phyloP scores from a whole-genome alignment of 2,888 invertebrate species.

The Odontocolon sp. region DNA sequence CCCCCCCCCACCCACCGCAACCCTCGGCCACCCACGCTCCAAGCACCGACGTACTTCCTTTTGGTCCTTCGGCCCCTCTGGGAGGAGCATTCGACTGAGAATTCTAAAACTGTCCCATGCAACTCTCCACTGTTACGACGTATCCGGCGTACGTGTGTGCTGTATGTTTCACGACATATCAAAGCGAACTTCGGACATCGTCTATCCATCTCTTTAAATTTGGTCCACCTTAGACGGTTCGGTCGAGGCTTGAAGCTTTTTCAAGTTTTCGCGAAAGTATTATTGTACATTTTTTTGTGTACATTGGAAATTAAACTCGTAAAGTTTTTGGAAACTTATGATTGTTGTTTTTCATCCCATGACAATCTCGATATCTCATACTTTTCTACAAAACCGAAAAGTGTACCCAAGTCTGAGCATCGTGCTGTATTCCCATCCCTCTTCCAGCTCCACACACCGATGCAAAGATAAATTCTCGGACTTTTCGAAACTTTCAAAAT shows the following conservation, averaged over 20 bases:
- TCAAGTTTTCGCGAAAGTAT: too few relatives aligned
- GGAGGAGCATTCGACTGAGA: constrained; percentile 30
- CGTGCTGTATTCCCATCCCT: constrained; percentile 21
- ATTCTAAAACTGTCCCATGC: constrained; percentile 49
- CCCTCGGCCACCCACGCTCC: constrained; percentile 20
- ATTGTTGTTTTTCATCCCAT: background rate
- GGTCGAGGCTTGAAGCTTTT: background rate
- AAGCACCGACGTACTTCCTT: constrained; percentile 26
- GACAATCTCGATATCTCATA: too few relatives aligned
- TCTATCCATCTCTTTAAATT: background rate
- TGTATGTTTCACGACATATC: constrained; percentile 4
- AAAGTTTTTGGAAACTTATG: background rate
- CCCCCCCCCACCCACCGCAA: background rate
- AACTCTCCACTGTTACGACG: background rate
- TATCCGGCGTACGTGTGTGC: background rate
- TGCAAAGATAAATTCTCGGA: constrained; percentile 18
- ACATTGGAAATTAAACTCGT: too few relatives aligned
- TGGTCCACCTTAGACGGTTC: background rate
- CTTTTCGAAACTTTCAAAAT: constrained; percentile 48
- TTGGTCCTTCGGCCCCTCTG: constrained; percentile 33
- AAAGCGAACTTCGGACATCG: background rate
- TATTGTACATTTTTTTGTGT: too few relatives aligned
- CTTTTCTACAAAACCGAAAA: background rate
- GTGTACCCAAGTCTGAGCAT: constrained; percentile 19
- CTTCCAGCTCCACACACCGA: background rate